Base-by-base conservation (phyloP, 53 echinoderm and acorn worm genomes). In the Holothuria scabra region DNA sequence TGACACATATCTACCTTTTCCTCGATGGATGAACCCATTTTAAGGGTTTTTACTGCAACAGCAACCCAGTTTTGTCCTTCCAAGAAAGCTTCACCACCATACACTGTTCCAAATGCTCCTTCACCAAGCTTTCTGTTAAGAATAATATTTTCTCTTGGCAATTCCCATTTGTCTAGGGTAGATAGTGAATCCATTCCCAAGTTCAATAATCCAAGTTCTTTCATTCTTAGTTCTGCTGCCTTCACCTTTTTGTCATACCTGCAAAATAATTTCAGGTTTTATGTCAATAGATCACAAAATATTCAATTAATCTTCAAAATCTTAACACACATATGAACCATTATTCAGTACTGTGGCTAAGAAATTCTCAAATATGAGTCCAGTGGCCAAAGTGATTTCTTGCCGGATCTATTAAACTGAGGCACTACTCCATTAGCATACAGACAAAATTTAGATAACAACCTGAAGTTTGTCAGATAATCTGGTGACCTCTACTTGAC, bases 81-180 rank as follows among this genome's bases (percentile, higher is more conserved):
- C 79, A 96, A 83, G 62, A 93, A 41, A 1, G 95, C 93, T 56
- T 95, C 93, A 16, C 95, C 95, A 1, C 95, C 95, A 65, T 95
- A 95, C 18, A 95, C 95, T 31, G 93, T 95, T 18, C 95, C 95
- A 65, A 95, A 95, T n/a, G 95, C 95, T 12, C 95, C 95, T 85
- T 95, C 95, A 16, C 95, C 95, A 22, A 95, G 90, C 84, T 95
- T 95, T 41, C 95, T 82, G 80, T 95, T 95, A 29, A 95, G 87
- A 29, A 95, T 88, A 11, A 95, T 91, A 65, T 95, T 93, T 34
- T 89, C 88, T 63, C 93, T 60, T 0, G 88, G 86, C 84, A 95
- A 90, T 84, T 95, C 95, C 95, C 95, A 95, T 66, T 95, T 91
- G 59, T 96, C 91, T 46, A 96, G 75, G 13, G 93, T 88, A 21